Base-by-base conservation (phyloP, 2,888 invertebrate genomes). In the Apamea anceps region DNA sequence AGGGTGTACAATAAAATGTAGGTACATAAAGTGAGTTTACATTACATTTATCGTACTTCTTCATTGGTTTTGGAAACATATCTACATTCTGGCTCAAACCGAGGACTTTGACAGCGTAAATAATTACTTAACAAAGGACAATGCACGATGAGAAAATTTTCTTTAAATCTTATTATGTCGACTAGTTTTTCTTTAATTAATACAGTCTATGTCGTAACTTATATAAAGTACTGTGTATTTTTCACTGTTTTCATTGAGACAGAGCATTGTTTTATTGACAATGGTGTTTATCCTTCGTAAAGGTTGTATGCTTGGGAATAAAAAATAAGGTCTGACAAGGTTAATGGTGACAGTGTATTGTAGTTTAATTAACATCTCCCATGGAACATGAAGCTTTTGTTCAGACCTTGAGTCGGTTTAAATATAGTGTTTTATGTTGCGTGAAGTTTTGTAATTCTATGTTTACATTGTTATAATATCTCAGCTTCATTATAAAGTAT, bases 271-370 rank as follows among this genome's bases (percentile, higher is more conserved):
- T 90, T 89, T 85, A 86, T 77, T 84, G 80, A 91, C 91, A 92
- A 91, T 92, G 85, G 90, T 84, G 79, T 86, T 85, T 87, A 92
- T 91, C 92, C 93, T 93, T 93, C 89, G 80, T 79, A 87, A 90
- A 93, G 90, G 91, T 91, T 92, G 84, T 81, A 81, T 82, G 86
- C 88, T 89, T 93, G 92, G 88, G 91, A 93, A 93, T 90, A 91
- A 92, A 92, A 91, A 91, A 86, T 87, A 90, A 91, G 92, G 92
- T 87, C 89, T 86, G 88, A 81, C 93, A 93, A 95, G 94, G 94
- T 93, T 93, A 91, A 90, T 85, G 82, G 84, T 90, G 92, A 94
- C 93, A 94, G 93, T 94, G 93, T 90, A 91, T 75, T 90, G 91
- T 91, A 86, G 87, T 84, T 90, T 93, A 94, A 95, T 94, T 93